Evolutionary conservation across 2,888 invertebrate species (phyloP).

Genomic region (Muscina levida): DNA sequence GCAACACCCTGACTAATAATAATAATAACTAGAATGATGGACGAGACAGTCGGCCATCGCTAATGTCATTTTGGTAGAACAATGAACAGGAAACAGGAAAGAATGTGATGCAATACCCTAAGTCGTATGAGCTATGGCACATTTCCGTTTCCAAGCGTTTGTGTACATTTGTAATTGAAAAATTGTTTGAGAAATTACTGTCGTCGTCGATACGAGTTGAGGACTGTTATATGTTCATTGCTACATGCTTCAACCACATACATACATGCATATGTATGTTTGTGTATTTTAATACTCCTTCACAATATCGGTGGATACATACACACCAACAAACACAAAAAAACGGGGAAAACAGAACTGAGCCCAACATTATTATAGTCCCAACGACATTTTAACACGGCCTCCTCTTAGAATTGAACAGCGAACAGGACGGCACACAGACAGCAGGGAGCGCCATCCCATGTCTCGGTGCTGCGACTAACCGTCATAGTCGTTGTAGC

Average conservation of each 20-base stretch:
- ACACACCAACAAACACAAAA: slow-evolving; percentile 26
- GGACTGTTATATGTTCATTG: neutral
- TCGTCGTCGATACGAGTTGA: neutral
- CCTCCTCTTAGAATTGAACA: neutral
- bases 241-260: neutral
- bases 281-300: slow-evolving; percentile 17
- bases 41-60: too few species aligned
- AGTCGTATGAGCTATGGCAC: too few species aligned
- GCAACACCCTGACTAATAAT: too few species aligned
- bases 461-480: neutral
- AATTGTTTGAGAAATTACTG: slow-evolving; percentile 25
- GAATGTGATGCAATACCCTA: too few species aligned
- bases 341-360: neutral
- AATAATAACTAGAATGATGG: too few species aligned
- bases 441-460: neutral
- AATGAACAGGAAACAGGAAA: too few species aligned
- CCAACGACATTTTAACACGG: slow-evolving; percentile 31
- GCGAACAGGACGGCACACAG: slow-evolving; percentile 9
- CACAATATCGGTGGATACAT: slow-evolving; percentile 27
- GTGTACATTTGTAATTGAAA: slow-evolving; percentile 28
- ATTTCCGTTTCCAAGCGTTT: neutral
- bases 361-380: slow-evolving; percentile 13
- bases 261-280: slow-evolving; percentile 7
- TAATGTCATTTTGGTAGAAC: too few species aligned
- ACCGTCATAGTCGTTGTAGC: too few species aligned